Base-by-base conservation (phyloP, 2,113 vertebrate genomes). In the Tauraco erythrolophus region DNA sequence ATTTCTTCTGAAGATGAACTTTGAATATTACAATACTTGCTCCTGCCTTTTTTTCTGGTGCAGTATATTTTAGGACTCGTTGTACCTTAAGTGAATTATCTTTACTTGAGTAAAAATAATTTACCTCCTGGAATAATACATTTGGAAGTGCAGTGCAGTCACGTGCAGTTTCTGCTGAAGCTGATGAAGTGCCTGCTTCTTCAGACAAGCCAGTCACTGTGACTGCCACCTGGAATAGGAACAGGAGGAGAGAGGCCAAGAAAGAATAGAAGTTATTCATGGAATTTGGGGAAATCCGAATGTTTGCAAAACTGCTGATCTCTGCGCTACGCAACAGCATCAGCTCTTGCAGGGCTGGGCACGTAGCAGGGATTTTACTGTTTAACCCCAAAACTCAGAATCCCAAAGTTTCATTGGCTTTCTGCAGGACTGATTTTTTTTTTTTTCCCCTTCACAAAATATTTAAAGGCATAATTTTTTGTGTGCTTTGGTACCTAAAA, bases 111-210 rank as follows among this genome's bases (percentile, higher is more conserved):
- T 4, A 91, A 95, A 94, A 97, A 92, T 70, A 83, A 89, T 89
- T 94, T 97, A 88, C 72, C 72, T 88, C 48, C 84, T 79, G 48
- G 83, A 87, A 87, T 89, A 91, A 92, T 94, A 69, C n/a, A 69
- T 95, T 81, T 89, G 89, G 91, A 71, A 94, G 72, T 71, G 33
- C 76, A 78, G 39, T 22, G 8, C 79, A 91, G 92, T 94, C 89
- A 62, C 50, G 51, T 89, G 89, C 85, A 84, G 77, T 84, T 81
- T 94, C 91, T 92, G 60, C 86, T 86, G 87, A 94, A 84, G 89
- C 74, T 91, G 91, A 91, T 94, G 88, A 94, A 95, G 48, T 86
- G 60, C 91, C 94, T 96, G 87, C 84, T 91, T 84, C 94, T 94
- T 86, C 84, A 92, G 64, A 89, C 76, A 66, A 96, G 68, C 91